Percentiles rank a stretch among this genome's conserved stretches.
These are phyloP conservation scores for Bubo scandiacus DNA, from an alignment of 2,113 vertebrate species.

Conservation along the genomic window DNA sequence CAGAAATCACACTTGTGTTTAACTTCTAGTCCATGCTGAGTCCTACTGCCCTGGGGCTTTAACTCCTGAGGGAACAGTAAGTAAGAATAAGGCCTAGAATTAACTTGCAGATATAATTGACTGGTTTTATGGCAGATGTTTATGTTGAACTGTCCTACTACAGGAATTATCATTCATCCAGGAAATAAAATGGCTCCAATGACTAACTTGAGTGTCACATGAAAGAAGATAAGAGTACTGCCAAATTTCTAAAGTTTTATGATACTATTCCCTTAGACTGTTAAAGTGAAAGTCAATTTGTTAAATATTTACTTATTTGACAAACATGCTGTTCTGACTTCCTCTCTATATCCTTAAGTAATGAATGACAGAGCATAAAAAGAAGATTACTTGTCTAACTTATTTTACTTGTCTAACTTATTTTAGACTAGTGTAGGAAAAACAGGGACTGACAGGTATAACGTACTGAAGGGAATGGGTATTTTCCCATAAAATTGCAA, in stretches of 20 bases:
- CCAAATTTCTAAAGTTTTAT: neutral
- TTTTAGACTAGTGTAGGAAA: neutral
- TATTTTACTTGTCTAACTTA: neutral
- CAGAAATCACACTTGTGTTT: neutral
- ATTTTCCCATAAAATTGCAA: constrained; percentile 20
- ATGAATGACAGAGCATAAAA: constrained; percentile 4
- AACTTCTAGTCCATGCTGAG: neutral
- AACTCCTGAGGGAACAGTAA: neutral
- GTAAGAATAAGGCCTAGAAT: neutral
- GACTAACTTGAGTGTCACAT: neutral
- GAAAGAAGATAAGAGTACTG: neutral
- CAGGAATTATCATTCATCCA: neutral
- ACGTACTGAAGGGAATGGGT: neutral
- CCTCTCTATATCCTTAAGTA: neutral
- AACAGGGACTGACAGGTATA: neutral
- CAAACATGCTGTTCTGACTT: neutral
- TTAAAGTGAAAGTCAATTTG: neutral
- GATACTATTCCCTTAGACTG: neutral
- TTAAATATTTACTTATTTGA: constrained; percentile 19
- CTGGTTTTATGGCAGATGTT: neutral
- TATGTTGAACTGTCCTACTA: neutral
- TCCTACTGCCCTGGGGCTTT: neutral
- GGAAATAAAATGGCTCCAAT: neutral
- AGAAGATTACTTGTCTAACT: neutral
- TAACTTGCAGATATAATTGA: neutral